Evolutionary conservation across 2,797 vertebrate species (phyloP).

Genomic region (Phoxinus dragarum): DNA sequence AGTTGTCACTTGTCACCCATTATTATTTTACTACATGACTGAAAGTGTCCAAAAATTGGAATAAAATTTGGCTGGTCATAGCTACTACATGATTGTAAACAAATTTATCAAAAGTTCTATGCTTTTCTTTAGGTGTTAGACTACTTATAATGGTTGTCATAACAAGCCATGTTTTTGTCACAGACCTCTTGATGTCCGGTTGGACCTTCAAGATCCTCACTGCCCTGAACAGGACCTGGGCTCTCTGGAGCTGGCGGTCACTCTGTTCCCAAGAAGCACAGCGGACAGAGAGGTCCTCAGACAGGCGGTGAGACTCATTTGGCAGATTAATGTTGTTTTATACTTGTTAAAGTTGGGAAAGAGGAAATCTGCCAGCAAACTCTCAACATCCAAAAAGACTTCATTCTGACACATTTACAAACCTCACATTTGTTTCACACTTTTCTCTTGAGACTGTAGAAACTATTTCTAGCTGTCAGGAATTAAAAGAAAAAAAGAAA

Average conservation of each 20-base stretch:
- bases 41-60: background rate
- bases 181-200: conserved; percentile 83
- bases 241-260: conserved; percentile 81
- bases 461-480: background rate
- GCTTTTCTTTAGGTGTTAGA: background rate
- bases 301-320: conserved; percentile 78
- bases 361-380: background rate
- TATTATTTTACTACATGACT: background rate
- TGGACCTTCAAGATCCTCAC: conserved; percentile 87
- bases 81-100: background rate
- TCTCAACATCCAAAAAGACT: background rate
- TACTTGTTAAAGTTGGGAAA: background rate
- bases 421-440: background rate
- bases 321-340: background rate
- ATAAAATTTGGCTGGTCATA: background rate
- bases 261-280: conserved; percentile 81
- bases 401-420: background rate
- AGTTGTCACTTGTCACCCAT: background rate
- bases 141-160: background rate
- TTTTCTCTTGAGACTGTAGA: background rate
- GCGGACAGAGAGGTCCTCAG: conserved; percentile 81
- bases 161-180: background rate
- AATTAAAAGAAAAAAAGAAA: background rate
- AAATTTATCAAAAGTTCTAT: background rate
- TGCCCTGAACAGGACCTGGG: conserved; percentile 88